Evolutionary conservation across 1,140 invertebrate genomes (phyloP), one percentile per base, ranked within the genome.

Genomic region (Drosophila asahinai): DNA sequence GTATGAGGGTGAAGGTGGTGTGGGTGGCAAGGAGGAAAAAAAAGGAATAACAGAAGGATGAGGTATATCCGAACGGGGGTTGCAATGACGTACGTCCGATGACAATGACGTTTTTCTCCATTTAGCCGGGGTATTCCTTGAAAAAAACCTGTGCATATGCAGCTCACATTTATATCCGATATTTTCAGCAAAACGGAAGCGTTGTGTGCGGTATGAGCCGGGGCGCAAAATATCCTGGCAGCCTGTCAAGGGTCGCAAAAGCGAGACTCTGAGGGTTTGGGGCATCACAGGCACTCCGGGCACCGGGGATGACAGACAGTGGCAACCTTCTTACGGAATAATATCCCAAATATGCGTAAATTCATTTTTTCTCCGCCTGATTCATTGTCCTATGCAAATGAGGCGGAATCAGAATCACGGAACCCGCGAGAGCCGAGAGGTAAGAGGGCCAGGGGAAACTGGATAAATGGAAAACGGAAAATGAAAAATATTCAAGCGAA

Each of bases 271-370:
- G 1, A 3, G 36, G 66, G 22, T n/a, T 36, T 45, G 63, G 36
- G 65, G 33, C 33, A 33, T 30, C 45, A 49, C 17, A 14, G 38
- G 38, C 36, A 68, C 27, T 64, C 19, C n/a, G n/a, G n/a, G n/a
- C n/a, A n/a, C 27, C 15, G 38, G 64, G 67, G 30, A 25, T 43
- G 49, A 52, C 67, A 71, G 67, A 68, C 67, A 55, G 63, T 45
- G 67, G 63, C 49, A 71, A 71, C 48, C 67, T 71, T 48, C 59
- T 60, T 78, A 76, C 68, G 73, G 83, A 89, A 81, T 87, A 87
- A 87, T 87, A 87, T 84, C 81, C 77, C 81, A 89, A 87, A 89
- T 87, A 90, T 89, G 84, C 86, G 81, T 76, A 90, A 89, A 90
- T 84, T 90, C 81, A 83, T 81, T 81, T 87, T 61, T 60, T 45